Base-by-base conservation (phyloP, 2,113 vertebrate species). In the Trochalopteron elliotii region DNA sequence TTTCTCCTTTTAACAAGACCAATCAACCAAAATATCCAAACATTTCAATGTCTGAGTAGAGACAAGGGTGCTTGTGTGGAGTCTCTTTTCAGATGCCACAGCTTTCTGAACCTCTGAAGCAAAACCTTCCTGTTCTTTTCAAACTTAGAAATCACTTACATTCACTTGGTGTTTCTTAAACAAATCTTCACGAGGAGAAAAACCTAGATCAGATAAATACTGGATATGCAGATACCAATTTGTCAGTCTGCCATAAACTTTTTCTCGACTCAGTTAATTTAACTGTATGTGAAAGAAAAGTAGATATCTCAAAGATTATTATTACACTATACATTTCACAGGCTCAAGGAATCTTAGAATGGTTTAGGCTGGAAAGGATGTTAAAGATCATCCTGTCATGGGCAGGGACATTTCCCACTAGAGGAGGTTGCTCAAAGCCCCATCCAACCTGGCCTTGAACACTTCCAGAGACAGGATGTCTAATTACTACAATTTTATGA, bases 121-220 rank as follows among this genome's bases (percentile, higher is more conserved):
- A 85, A 81, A 71, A 70, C 11, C 23, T 83, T 21, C 40, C 24
- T 88, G 9, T 68, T 94, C 12, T 47, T 89, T 84, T 67, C 45
- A n/a, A 87, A 47, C 5, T 55, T 56, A 31, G 11, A 78, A 81
- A 60, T 78, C 12, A 15, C 39, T 87, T 83, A 12, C 60, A 49
- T 83, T 80, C 50, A 35, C 8, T 57, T 64, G 9, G 1, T 65
- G 20, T 74, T 86, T 92, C 83, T 65, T 18, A 57, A 77, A 13
- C 1, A 3, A n/a, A 37, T 42, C 23, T 57, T 64, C 4, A 4
- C 0, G 0, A 31, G 25, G 33, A 76, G 25, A 10, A 81, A 49
- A 84, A 40, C 3, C 10, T 61, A n/a, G 45, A 8, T 57, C n/a
- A 74, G 63, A 49, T 33, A 27, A 70, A 45, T 33, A 27, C 20